phyloP scores from a whole-genome alignment of 2,113 vertebrate species.

The Caracal caracal region DNA sequence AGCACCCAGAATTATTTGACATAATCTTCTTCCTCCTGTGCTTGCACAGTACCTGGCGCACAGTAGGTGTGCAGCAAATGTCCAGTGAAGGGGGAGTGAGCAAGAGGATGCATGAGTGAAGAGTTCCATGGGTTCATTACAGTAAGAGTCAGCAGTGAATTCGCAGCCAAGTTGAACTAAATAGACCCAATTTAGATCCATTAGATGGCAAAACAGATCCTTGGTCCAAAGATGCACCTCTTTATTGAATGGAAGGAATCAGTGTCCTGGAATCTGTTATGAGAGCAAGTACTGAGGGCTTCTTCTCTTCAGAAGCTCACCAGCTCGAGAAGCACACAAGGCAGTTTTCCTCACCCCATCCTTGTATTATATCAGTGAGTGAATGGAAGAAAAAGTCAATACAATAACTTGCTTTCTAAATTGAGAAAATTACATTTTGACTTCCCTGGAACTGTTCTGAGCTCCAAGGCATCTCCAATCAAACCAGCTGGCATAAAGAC shows the following conservation, averaged over 20 bases:
- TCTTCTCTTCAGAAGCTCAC: neutral
- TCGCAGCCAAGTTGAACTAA: slow-evolving; percentile 2
- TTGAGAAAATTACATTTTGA: slow-evolving; percentile 67
- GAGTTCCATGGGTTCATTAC: neutral
- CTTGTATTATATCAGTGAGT: slow-evolving; percentile 53
- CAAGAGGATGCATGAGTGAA: neutral
- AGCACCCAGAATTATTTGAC: neutral
- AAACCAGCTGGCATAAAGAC: slow-evolving; percentile 34
- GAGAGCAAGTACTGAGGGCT: neutral
- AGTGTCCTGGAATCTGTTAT: neutral
- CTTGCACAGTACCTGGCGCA: neutral
- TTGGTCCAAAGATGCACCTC: neutral
- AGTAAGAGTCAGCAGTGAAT: slow-evolving; percentile 28
- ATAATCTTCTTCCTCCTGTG: neutral
- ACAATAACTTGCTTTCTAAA: slow-evolving; percentile 61
- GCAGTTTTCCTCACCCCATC: slow-evolving; percentile 2
- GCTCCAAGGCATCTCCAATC: slow-evolving; percentile 38
- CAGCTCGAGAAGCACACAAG: slow-evolving; percentile 46
- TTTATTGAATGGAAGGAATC: slow-evolving; percentile 50
- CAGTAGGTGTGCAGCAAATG: neutral
- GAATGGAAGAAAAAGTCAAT: slow-evolving; percentile 47
- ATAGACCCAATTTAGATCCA: slow-evolving; percentile 26
- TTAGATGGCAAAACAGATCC: neutral
- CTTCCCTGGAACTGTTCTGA: slow-evolving; percentile 73
- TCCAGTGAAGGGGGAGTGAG: neutral